These are phyloP conservation scores for Pseudocheirus occidentalis DNA, from an alignment of 2,797 vertebrate genomes.

Conservation along the genomic window DNA sequence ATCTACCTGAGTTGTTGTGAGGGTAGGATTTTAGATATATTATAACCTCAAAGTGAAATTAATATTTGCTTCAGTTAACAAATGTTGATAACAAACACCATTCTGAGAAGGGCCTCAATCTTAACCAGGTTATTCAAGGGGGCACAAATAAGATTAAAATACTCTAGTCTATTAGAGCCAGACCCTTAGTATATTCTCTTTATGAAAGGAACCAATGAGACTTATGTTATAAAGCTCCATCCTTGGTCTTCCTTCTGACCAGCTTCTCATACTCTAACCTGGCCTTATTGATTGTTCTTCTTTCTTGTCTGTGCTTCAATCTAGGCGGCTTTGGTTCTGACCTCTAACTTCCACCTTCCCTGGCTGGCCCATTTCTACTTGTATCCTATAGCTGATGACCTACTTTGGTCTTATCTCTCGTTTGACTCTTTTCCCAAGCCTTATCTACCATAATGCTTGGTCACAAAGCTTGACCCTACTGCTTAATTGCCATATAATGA, in stretches of 20 bases:
- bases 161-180: background rate
- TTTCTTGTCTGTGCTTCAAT: background rate
- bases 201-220: background rate
- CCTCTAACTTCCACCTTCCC: background rate
- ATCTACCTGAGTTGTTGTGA: background rate
- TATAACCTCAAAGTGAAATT: background rate
- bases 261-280: background rate
- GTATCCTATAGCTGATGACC: background rate
- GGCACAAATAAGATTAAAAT: background rate
- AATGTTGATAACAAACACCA: background rate
- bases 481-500: background rate
- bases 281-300: background rate
- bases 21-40: background rate
- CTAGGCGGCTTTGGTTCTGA: background rate
- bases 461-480: background rate
- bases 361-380: background rate
- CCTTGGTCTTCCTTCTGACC: background rate
- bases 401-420: background rate
- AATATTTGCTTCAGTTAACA: background rate
- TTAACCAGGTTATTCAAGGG: background rate
- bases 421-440: background rate
- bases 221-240: background rate
- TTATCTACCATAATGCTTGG: background rate
- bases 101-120: background rate
- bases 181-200: background rate